A percentile compares a stretch with the other conserved stretches of the same genome.
These are phyloP conservation scores for Idaea biselata DNA, from an alignment of 2,888 invertebrate genomes.

Conservation along the genomic window DNA sequence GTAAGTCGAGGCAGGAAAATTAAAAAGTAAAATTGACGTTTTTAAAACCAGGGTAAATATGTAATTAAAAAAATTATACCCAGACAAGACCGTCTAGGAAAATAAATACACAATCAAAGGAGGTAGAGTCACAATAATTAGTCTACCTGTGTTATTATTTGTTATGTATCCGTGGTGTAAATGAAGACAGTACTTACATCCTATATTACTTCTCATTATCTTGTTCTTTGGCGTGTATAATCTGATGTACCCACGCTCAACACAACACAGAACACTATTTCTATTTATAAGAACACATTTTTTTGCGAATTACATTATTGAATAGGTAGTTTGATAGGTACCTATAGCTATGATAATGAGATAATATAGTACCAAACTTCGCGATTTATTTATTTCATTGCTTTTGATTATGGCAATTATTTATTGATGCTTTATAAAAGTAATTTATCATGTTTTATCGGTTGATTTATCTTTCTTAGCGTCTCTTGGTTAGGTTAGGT, in stretches of 20 bases:
- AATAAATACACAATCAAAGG: too few species aligned
- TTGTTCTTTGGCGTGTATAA: conserved; percentile 47
- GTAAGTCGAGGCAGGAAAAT: too few species aligned
- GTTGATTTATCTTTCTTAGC: background rate
- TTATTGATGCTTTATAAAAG: background rate
- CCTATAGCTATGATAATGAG: conserved; percentile 36
- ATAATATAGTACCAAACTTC: conserved; percentile 34
- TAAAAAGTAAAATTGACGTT: too few species aligned
- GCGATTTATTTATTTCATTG: conserved; percentile 3
- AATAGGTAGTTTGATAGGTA: conserved; percentile 23
- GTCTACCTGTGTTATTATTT: background rate
- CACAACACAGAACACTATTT: conserved; percentile 27
- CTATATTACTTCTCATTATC: conserved; percentile 7
- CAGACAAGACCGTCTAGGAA: too few species aligned
- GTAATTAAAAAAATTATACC: too few species aligned
- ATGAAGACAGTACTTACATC: conserved; percentile 30
- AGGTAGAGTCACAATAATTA: too few species aligned
- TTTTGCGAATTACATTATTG: conserved; percentile 47
- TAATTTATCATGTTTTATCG: background rate
- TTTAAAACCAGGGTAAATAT: too few species aligned
- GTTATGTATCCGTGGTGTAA: conserved; percentile 21
- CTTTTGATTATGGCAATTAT: background rate
- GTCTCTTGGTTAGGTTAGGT: background rate
- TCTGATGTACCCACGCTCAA: conserved; percentile 35
- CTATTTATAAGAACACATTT: conserved; percentile 56